phyloP scores from a whole-genome alignment of 2,888 invertebrate species.

The Agriopis marginaria region DNA sequence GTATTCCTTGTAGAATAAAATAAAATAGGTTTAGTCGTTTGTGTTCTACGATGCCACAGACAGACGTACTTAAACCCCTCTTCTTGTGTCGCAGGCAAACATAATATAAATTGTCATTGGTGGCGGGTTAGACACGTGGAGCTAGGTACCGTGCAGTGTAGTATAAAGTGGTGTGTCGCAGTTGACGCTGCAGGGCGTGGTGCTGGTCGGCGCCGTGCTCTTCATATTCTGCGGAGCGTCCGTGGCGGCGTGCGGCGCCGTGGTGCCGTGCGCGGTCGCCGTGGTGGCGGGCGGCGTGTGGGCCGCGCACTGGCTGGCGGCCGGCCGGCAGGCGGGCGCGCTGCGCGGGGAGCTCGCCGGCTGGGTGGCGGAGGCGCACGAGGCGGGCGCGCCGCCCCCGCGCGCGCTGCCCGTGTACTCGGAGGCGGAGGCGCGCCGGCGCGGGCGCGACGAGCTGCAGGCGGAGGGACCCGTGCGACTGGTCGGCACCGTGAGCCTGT shows the following conservation, averaged over 20 bases:
- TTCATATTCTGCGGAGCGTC: slow-evolving; percentile 89
- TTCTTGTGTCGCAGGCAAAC: too few relatives aligned
- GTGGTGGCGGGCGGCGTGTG: slow-evolving; percentile 51
- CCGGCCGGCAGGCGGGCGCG: slow-evolving; percentile 38
- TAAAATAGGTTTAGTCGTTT: too few relatives aligned
- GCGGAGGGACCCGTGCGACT: slow-evolving; percentile 42
- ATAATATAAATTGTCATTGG: too few relatives aligned
- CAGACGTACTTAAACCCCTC: too few relatives aligned
- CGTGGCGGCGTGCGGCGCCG: slow-evolving; percentile 47
- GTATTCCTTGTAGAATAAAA: too few relatives aligned
- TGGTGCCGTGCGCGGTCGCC: slow-evolving; percentile 70
- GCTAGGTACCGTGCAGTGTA: too few relatives aligned
- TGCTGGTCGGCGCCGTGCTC: slow-evolving; percentile 87
- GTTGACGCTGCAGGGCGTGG: slow-evolving; percentile 80
- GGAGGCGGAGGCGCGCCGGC: slow-evolving; percentile 21
- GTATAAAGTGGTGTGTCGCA: slow-evolving; percentile 42
- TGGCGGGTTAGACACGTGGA: too few relatives aligned
- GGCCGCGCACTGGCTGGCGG: slow-evolving; percentile 43
- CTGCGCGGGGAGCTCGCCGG: slow-evolving; percentile 86
- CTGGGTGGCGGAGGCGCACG: slow-evolving; percentile 52
- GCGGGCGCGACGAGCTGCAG: background rate
- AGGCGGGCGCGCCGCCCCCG: background rate
- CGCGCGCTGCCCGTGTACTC: slow-evolving; percentile 30
- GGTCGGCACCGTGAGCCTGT: slow-evolving; percentile 64
- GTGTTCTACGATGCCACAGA: too few relatives aligned